Conservation (phyloP, 2,113 vertebrate genomes). For the Syngnathus floridae region DNA sequence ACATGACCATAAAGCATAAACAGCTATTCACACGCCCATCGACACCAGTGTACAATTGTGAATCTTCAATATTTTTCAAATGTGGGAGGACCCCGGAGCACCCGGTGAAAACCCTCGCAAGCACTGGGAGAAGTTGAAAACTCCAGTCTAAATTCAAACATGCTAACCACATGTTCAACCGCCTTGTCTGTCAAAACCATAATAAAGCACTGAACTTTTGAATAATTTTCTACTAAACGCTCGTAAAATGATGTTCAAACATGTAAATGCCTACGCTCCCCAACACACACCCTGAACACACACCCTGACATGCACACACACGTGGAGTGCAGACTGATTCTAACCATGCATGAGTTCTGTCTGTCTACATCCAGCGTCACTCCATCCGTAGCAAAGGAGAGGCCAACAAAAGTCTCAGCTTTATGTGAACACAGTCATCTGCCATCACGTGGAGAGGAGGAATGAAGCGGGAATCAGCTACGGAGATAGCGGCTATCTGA, state of each 20-base stretch:
- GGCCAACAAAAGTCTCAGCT: neutral
- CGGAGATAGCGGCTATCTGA: constrained; percentile 17
- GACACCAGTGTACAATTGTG: no score
- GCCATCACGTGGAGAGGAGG: constrained; percentile 16
- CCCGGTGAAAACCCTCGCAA: neutral
- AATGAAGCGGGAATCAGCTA: constrained; percentile 7
- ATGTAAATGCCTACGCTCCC: neutral
- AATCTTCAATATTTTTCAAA: no score
- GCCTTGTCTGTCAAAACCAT: neutral
- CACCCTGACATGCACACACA: neutral
- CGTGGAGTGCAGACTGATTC: neutral
- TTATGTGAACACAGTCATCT: constrained; percentile 17
- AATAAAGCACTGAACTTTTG: neutral
- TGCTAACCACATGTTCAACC: neutral
- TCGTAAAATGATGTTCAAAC: neutral
- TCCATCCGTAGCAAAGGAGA: neutral
- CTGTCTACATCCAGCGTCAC: constrained; percentile 11
- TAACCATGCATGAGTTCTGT: constrained; percentile 9
- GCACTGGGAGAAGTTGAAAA: neutral
- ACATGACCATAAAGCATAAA: no score
- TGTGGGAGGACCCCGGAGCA: no score
- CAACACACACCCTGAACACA: neutral
- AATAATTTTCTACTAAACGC: neutral
- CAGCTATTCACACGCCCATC: no score
- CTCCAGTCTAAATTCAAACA: no score